Evolutionary conservation across 1,140 invertebrate species (phyloP).

Genomic region (Elysia chlorotica): DNA sequence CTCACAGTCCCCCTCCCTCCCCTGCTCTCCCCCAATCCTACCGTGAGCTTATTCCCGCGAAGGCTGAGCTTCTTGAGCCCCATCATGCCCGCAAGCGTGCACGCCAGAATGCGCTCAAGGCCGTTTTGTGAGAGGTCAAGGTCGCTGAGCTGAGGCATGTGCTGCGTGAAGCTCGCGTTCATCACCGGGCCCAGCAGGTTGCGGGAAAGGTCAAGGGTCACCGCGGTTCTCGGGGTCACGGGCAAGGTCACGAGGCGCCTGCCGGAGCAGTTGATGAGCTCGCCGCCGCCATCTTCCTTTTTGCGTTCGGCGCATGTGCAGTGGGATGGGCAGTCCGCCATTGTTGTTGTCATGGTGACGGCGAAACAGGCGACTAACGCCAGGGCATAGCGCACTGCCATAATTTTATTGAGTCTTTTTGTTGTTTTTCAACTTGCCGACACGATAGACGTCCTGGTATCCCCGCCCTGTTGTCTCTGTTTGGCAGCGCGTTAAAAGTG

Average conservation of each 20-base stretch:
- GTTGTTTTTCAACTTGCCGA: too few relatives aligned
- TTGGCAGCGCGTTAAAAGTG: too few relatives aligned
- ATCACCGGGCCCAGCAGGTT: slow-evolving; percentile 39
- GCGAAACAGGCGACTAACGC: slow-evolving; percentile 1
- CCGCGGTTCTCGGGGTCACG: slow-evolving; percentile 10
- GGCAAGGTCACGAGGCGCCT: neutral
- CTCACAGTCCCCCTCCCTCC: too few relatives aligned
- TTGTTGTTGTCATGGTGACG: neutral
- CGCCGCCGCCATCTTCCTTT: too few relatives aligned
- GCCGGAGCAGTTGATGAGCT: slow-evolving; percentile 17
- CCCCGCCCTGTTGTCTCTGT: too few relatives aligned
- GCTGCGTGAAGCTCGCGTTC: slow-evolving; percentile 29
- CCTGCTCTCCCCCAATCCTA: too few relatives aligned
- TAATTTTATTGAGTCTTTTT: too few relatives aligned
- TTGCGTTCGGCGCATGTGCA: slow-evolving; percentile 15
- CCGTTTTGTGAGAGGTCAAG: slow-evolving; percentile 44
- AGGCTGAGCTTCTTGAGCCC: slow-evolving; percentile 39
- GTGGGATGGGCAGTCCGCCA: neutral
- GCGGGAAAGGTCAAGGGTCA: slow-evolving; percentile 28
- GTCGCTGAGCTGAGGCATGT: slow-evolving; percentile 33
- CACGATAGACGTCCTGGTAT: too few relatives aligned
- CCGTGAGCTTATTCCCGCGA: slow-evolving; percentile 35
- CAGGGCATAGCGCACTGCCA: too few relatives aligned
- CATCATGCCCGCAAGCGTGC: slow-evolving; percentile 34
- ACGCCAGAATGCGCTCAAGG: slow-evolving; percentile 30